Conservation (phyloP, 2,888 invertebrate genomes). For the Cryptocephalus moraei region DNA sequence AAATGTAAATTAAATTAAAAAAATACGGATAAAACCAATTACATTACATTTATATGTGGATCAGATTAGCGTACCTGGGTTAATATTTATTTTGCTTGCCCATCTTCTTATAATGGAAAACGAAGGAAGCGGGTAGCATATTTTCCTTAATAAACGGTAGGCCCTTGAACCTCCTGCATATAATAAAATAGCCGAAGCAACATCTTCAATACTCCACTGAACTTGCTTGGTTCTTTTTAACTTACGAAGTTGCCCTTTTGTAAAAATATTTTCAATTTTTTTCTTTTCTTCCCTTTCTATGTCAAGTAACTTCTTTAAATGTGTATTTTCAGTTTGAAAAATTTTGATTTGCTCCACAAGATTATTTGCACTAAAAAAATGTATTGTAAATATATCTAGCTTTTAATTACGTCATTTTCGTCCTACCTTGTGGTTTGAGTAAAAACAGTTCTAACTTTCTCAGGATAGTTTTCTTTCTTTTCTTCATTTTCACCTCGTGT, state of each 20-base stretch:
- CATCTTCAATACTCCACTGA: not conserved
- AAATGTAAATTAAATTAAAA: too few species aligned
- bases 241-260: not conserved
- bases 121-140: too few species aligned
- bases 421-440: not conserved
- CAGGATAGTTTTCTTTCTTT: not conserved
- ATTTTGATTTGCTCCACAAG: not conserved
- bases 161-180: too few species aligned
- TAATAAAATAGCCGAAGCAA: too few species aligned
- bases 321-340: not conserved
- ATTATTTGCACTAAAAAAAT: not conserved
- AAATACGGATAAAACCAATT: too few species aligned
- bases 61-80: too few species aligned
- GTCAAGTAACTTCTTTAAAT: not conserved
- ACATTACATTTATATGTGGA: too few species aligned
- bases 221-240: not conserved
- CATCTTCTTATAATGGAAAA: not conserved
- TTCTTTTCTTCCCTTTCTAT: not conserved
- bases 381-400: not conserved
- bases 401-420: not conserved
- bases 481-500: too few species aligned
- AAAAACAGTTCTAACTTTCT: not conserved
- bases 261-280: not conserved
- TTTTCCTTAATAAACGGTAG: too few species aligned
- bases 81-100: not conserved